Percentiles rank a stretch among this genome's conserved stretches.
Conservation (phyloP, 2,888 invertebrate species). For the Lamellibrachia satsuma region DNA sequence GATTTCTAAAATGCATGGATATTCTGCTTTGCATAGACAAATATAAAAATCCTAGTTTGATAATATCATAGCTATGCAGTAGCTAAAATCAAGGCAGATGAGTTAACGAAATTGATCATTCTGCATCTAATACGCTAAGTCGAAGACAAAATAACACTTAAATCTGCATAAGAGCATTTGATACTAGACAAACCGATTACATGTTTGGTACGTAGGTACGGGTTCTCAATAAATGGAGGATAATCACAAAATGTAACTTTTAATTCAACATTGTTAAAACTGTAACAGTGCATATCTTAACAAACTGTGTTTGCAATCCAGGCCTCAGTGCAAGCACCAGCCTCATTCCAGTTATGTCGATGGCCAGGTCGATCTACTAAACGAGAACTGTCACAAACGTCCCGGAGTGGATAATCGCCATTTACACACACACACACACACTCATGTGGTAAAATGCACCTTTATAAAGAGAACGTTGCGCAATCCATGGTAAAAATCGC, state of each 20-base stretch:
- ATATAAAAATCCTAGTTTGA: neutral
- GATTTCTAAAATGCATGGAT: neutral
- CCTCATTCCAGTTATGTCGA: neutral
- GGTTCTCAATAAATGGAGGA: neutral
- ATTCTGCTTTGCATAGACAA: neutral
- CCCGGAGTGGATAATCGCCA: neutral
- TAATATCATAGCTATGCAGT: neutral
- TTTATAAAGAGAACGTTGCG: neutral
- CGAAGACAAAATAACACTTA: neutral
- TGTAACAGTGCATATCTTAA: slow-evolving; percentile 17
- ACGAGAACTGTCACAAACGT: neutral
- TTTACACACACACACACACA: neutral
- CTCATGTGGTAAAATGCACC: neutral
- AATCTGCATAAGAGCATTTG: neutral
- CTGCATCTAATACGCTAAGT: neutral
- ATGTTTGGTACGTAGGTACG: neutral
- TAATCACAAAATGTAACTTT: neutral
- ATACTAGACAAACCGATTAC: neutral
- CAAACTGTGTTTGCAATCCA: neutral
- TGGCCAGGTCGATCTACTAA: neutral
- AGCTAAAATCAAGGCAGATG: neutral
- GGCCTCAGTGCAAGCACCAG: neutral
- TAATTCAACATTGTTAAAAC: slow-evolving; percentile 3
- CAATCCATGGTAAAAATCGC: neutral
- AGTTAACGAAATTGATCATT: neutral